Conservation (phyloP, 1,140 invertebrate genomes). For the Eubasilissa regina region DNA sequence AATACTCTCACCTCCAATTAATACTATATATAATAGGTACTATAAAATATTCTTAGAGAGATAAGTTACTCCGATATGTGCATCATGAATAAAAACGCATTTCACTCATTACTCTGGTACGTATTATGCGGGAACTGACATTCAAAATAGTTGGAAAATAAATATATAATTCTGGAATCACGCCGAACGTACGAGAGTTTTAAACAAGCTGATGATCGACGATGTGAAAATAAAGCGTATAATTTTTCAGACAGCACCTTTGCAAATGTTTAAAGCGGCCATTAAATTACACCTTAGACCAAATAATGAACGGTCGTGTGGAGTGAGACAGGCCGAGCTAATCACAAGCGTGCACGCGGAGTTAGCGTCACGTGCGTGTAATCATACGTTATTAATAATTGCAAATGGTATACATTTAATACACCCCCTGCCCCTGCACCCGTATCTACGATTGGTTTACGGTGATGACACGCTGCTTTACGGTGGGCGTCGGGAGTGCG, state of each 20-base stretch:
- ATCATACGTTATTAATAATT: conserved; percentile 43
- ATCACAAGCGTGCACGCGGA: conserved; percentile 35
- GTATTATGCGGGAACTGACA: too few species aligned
- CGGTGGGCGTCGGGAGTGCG: background rate
- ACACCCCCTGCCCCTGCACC: background rate
- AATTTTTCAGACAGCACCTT: conserved; percentile 24
- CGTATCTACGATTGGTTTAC: conserved; percentile 2
- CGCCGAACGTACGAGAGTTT: background rate
- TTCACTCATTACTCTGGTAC: too few species aligned
- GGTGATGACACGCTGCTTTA: conserved; percentile 16
- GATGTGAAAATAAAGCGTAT: conserved; percentile 41
- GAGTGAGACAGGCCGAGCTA: conserved; percentile 12
- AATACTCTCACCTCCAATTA: too few species aligned
- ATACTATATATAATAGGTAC: too few species aligned
- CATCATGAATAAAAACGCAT: too few species aligned
- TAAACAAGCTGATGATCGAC: conserved; percentile 33
- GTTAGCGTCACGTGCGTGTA: conserved; percentile 33
- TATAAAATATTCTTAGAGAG: too few species aligned
- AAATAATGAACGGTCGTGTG: conserved; percentile 33
- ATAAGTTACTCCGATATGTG: too few species aligned
- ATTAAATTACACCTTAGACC: conserved; percentile 29
- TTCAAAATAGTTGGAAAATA: too few species aligned
- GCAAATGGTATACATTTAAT: conserved; percentile 43
- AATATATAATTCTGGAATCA: conserved; percentile 22
- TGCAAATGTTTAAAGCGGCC: conserved; percentile 24